Evolutionary conservation across 2,113 vertebrate genomes (phyloP).

Genomic region (Sorex fumeus): DNA sequence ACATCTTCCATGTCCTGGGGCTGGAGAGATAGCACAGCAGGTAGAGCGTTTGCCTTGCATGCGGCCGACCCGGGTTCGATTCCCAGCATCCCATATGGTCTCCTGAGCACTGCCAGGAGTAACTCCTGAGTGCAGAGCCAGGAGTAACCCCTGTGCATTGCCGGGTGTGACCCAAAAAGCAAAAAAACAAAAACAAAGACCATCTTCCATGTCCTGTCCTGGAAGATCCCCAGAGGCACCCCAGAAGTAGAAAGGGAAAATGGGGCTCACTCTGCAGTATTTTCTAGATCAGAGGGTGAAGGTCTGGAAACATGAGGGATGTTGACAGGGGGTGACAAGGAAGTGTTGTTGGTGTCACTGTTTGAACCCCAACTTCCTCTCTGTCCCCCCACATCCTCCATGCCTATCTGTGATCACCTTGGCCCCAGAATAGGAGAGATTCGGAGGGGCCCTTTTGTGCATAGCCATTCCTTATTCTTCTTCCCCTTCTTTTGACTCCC

Average conservation of each 20-base stretch:
- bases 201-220: neutral
- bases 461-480: neutral
- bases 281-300: no score
- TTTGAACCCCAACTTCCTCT: neutral
- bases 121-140: no score
- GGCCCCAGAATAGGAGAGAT: neutral
- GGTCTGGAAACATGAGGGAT: no score
- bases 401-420: neutral
- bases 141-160: no score
- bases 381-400: neutral
- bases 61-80: no score
- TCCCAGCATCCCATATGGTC: no score
- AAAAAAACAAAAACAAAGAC: no score
- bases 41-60: no score
- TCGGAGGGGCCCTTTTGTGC: neutral
- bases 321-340: neutral
- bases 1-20: neutral
- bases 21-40: no score
- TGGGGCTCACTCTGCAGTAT: neutral
- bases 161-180: no score
- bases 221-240: neutral
- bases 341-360: fast-evolving
- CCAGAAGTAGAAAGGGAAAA: neutral
- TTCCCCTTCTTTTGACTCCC: slow-evolving; percentile 60
- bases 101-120: no score